phyloP scores from a whole-genome alignment of 2,888 invertebrate species.

The Xestobium rufovillosum region DNA sequence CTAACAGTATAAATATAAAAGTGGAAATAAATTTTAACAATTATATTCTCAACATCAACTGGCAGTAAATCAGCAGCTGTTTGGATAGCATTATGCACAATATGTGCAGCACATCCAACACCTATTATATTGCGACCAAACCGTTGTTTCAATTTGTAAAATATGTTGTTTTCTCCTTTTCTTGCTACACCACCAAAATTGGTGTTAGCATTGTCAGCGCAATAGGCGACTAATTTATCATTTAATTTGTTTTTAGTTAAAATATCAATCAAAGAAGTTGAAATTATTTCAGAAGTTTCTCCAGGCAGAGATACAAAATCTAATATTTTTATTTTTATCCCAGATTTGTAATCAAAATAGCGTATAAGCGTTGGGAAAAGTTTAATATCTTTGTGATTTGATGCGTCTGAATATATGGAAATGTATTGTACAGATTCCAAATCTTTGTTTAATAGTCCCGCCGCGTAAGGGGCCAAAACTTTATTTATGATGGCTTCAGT shows the following conservation, averaged over 20 bases:
- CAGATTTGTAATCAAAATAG: slow-evolving; percentile 25
- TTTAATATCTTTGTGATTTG: slow-evolving; percentile 26
- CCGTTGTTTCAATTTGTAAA: slow-evolving; percentile 17
- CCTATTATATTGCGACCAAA: slow-evolving; percentile 22
- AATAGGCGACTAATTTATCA: no score
- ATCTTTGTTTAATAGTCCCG: no score
- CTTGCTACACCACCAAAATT: slow-evolving; percentile 22
- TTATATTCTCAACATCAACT: slow-evolving; percentile 32
- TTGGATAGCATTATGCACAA: slow-evolving; percentile 31
- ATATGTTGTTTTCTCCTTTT: no score
- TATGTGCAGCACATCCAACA: slow-evolving; percentile 32
- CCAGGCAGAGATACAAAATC: slow-evolving; percentile 11
- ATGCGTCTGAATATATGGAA: slow-evolving; percentile 25
- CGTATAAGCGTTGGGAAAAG: slow-evolving; percentile 28
- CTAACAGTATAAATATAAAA: slow-evolving; percentile 34
- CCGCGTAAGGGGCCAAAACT: no score
- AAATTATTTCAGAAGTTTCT: slow-evolving; percentile 15
- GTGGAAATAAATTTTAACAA: no score
- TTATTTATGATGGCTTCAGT: no score
- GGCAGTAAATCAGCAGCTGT: slow-evolving; percentile 30
- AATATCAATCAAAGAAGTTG: no score
- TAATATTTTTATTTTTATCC: slow-evolving; percentile 21
- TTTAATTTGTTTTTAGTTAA: no score
- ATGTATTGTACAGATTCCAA: slow-evolving; percentile 22
- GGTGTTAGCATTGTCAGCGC: slow-evolving; percentile 19